phyloP scores from a whole-genome alignment of 2,797 vertebrate species.

The Kryptopterus vitreolus region DNA sequence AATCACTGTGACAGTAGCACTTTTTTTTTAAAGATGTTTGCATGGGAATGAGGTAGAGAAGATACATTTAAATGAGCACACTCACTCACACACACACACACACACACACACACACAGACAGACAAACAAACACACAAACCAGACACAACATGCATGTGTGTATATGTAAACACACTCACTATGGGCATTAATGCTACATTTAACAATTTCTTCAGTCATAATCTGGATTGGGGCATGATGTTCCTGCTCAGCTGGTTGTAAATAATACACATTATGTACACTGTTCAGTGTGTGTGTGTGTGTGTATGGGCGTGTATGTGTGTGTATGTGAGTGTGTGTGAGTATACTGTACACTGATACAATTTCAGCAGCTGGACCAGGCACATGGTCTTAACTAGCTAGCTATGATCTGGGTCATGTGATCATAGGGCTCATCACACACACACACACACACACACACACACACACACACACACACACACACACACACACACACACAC shows the following conservation, averaged over 20 bases:
- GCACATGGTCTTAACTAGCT: slow-evolving; percentile 50
- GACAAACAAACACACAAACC: slow-evolving; percentile 28
- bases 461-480: slow-evolving; percentile 28
- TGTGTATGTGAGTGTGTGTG: slow-evolving; percentile 30
- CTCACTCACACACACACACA: neutral
- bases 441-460: slow-evolving; percentile 21
- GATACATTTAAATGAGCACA: too few relatives aligned
- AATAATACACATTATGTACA: slow-evolving; percentile 46
- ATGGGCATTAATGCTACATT: slow-evolving; percentile 54
- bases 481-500: slow-evolving; percentile 28
- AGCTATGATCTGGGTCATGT: slow-evolving; percentile 39
- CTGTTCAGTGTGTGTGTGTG: slow-evolving; percentile 18
- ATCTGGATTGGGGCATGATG: slow-evolving; percentile 37
- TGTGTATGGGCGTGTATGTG: slow-evolving; percentile 29
- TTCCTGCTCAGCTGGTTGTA: slow-evolving; percentile 50
- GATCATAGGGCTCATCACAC: slow-evolving; percentile 3
- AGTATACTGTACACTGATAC: slow-evolving; percentile 10
- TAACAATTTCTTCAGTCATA: slow-evolving; percentile 54
- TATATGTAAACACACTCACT: slow-evolving; percentile 42
- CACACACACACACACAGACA: slow-evolving; percentile 16
- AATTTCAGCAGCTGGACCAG: slow-evolving; percentile 52
- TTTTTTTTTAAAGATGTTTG: slow-evolving; percentile 19
- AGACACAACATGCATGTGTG: slow-evolving; percentile 31
- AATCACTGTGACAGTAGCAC: slow-evolving; percentile 42
- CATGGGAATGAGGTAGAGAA: slow-evolving; percentile 24